These are phyloP conservation scores for Orthosia gracilis DNA, from an alignment of 2,888 invertebrate species.

Conservation along the genomic window DNA sequence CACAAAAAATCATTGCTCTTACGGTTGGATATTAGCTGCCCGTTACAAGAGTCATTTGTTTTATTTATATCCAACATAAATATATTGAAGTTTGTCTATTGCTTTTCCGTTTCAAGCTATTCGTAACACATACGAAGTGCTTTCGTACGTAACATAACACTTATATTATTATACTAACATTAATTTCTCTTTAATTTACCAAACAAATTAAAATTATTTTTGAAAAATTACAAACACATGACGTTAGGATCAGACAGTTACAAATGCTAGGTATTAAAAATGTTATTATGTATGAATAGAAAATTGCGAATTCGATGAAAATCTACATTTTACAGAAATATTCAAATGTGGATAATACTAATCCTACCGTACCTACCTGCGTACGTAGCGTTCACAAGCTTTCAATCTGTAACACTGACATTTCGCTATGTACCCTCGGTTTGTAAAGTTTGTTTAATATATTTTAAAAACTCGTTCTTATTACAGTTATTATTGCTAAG, in stretches of 20 bases:
- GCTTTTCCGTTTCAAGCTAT: conserved; percentile 32
- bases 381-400: neutral
- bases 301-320: conserved; percentile 36
- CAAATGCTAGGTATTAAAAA: conserved; percentile 40
- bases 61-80: conserved; percentile 22
- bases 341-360: conserved; percentile 33
- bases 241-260: conserved; percentile 52
- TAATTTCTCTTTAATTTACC: conserved; percentile 36
- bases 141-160: conserved; percentile 50
- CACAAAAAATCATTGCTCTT: conserved; percentile 14
- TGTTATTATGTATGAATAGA: conserved; percentile 36
- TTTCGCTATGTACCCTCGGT: neutral
- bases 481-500: conserved; percentile 52
- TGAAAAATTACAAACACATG: conserved; percentile 53
- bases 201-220: conserved; percentile 50
- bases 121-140: conserved; percentile 52
- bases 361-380: conserved; percentile 5
- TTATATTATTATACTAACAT: conserved; percentile 56
- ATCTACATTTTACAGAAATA: conserved; percentile 21
- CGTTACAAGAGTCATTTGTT: conserved; percentile 11
- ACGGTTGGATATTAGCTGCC: conserved; percentile 5
- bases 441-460: conserved; percentile 6
- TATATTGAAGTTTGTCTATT: conserved; percentile 26
- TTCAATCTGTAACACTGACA: conserved; percentile 14
- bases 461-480: conserved; percentile 13